phyloP scores from a whole-genome alignment of 2,888 invertebrate genomes.

The Maniola hyperantus region DNA sequence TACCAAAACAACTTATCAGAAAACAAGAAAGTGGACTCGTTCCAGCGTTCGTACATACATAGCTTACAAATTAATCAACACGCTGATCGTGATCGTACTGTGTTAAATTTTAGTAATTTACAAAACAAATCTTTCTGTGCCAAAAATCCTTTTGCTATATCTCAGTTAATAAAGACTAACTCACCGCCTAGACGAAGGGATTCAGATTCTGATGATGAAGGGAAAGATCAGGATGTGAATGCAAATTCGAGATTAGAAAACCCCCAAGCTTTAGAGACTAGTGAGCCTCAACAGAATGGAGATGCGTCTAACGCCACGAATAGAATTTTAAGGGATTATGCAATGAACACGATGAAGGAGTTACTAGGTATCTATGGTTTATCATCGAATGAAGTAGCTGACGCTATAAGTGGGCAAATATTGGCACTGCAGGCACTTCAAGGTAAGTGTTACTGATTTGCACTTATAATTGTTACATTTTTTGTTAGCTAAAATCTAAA shows the following conservation, averaged over 20 bases:
- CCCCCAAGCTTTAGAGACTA: constrained; percentile 62
- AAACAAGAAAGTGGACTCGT: constrained; percentile 72
- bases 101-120: constrained; percentile 76
- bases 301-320: constrained; percentile 77
- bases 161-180: constrained; percentile 79
- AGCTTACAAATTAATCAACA: constrained; percentile 73
- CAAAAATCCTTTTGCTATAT: constrained; percentile 82
- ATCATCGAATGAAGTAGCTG: constrained; percentile 86
- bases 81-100: constrained; percentile 66
- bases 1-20: constrained; percentile 74
- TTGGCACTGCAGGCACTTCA: constrained; percentile 86
- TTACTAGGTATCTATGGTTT: constrained; percentile 89
- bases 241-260: constrained; percentile 73
- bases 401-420: constrained; percentile 86
- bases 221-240: constrained; percentile 76
- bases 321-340: constrained; percentile 88
- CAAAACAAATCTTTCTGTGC: constrained; percentile 80
- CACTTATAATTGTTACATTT: constrained; percentile 5
- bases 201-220: constrained; percentile 74
- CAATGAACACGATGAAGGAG: constrained; percentile 91
- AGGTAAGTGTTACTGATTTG: constrained; percentile 65
- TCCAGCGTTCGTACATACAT: constrained; percentile 78
- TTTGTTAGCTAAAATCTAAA: neutral
- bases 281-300: constrained; percentile 68
- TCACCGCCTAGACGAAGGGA: constrained; percentile 80